These are phyloP conservation scores for Anguilla obscura DNA, from an alignment of 2,797 vertebrate species.

Conservation along the genomic window DNA sequence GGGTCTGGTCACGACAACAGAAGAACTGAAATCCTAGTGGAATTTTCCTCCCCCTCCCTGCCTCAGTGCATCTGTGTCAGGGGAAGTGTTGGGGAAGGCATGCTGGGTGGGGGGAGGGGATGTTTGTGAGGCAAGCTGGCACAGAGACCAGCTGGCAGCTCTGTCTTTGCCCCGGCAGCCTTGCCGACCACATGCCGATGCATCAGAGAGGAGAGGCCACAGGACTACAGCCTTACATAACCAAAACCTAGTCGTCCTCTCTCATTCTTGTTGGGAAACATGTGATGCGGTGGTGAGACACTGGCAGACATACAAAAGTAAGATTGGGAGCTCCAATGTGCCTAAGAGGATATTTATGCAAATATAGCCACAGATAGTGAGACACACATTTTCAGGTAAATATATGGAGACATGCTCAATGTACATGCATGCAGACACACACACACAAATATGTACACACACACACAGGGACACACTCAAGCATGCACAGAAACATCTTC, in stretches of 20 bases:
- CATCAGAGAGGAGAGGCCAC: slow-evolving; percentile 37
- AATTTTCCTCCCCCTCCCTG: slow-evolving; percentile 46
- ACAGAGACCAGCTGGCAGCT: slow-evolving; percentile 45
- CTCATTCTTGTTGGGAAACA: neutral
- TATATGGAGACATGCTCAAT: neutral
- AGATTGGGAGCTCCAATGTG: neutral
- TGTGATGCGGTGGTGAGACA: neutral
- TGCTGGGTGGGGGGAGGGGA: slow-evolving; percentile 25
- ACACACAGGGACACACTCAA: neutral
- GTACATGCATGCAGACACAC: neutral
- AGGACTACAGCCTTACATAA: slow-evolving; percentile 23
- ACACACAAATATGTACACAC: neutral
- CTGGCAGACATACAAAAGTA: neutral
- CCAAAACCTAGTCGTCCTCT: neutral
- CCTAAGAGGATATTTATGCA: neutral
- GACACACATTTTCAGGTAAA: neutral
- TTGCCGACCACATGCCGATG: slow-evolving; percentile 46
- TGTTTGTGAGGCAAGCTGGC: slow-evolving; percentile 29
- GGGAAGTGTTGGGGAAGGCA: slow-evolving; percentile 35
- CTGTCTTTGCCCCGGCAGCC: slow-evolving; percentile 41
- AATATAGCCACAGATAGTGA: neutral
- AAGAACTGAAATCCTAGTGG: slow-evolving; percentile 47
- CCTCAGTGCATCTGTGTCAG: slow-evolving; percentile 35
- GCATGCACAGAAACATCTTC: neutral
- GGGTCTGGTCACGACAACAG: slow-evolving; percentile 35